These are phyloP conservation scores for Cosmia trapezina DNA, from an alignment of 2,888 invertebrate species.

Conservation along the genomic window DNA sequence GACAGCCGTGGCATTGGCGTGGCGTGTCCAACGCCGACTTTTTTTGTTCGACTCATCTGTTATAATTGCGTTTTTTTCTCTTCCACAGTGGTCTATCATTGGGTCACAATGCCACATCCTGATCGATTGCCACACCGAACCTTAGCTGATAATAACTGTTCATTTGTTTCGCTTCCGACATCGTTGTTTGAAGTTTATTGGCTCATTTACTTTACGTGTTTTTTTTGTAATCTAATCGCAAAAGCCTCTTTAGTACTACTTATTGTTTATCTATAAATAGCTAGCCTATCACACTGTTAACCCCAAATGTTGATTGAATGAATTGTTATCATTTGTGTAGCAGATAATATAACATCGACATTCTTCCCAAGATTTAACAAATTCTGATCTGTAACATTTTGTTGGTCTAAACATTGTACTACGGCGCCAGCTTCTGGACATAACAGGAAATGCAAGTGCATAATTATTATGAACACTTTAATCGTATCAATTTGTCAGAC, in stretches of 20 bases:
- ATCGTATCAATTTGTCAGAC: constrained; percentile 53
- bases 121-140: constrained; percentile 73
- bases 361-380: not conserved
- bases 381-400: constrained; percentile 4
- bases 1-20: constrained; percentile 72
- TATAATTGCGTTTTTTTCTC: constrained; percentile 72
- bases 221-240: constrained; percentile 44
- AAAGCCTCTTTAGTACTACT: constrained; percentile 2
- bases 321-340: not conserved
- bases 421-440: constrained; percentile 7
- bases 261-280: constrained; percentile 19
- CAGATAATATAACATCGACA: not conserved
- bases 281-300: not conserved
- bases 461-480: constrained; percentile 43
- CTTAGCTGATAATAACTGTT: constrained; percentile 60
- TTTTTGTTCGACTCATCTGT: constrained; percentile 66
- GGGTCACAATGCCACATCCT: constrained; percentile 71
- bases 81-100: constrained; percentile 57
- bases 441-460: constrained; percentile 51
- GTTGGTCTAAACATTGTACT: not conserved
- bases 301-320: not conserved
- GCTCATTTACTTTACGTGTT: constrained; percentile 35
- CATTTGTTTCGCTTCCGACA: constrained; percentile 68
- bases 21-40: constrained; percentile 69
- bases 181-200: constrained; percentile 53